Evolutionary conservation across 2,888 invertebrate species (phyloP).

Genomic region (Agonopterix heracliana): DNA sequence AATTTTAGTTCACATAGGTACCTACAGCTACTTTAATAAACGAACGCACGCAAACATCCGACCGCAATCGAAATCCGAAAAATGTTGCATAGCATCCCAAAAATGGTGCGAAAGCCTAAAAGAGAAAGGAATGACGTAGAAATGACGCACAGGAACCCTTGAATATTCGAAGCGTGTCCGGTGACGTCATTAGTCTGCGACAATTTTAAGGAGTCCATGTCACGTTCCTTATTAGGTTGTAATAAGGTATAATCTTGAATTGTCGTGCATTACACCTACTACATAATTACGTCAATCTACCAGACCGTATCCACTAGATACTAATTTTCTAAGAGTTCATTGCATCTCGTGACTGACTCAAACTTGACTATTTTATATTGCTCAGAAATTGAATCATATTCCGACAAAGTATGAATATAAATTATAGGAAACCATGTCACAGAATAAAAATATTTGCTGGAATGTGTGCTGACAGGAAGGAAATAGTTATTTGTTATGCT

Average conservation of each 20-base stretch:
- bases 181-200: slow-evolving; percentile 39
- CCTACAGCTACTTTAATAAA: not conserved
- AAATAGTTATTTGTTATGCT: too few relatives aligned
- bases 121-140: slow-evolving; percentile 14
- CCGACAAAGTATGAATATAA: too few relatives aligned
- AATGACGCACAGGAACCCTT: slow-evolving; percentile 47
- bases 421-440: too few relatives aligned
- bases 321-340: not conserved
- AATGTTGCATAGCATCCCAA: not conserved
- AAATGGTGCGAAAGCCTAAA: slow-evolving; percentile 9
- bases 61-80: not conserved
- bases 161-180: slow-evolving; percentile 43
- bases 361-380: too few relatives aligned
- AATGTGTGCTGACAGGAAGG: too few relatives aligned
- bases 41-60: slow-evolving; percentile 6
- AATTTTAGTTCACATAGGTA: too few relatives aligned
- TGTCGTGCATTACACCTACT: not conserved
- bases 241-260: too few relatives aligned
- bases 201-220: not conserved
- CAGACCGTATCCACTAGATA: slow-evolving; percentile 12
- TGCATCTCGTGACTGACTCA: not conserved
- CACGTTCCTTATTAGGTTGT: not conserved
- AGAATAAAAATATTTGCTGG: too few relatives aligned
- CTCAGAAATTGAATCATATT: too few relatives aligned
- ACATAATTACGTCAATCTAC: slow-evolving; percentile 20